Conservation (phyloP, 2,888 invertebrate species). For the Gonocerus acuteangulatus region DNA sequence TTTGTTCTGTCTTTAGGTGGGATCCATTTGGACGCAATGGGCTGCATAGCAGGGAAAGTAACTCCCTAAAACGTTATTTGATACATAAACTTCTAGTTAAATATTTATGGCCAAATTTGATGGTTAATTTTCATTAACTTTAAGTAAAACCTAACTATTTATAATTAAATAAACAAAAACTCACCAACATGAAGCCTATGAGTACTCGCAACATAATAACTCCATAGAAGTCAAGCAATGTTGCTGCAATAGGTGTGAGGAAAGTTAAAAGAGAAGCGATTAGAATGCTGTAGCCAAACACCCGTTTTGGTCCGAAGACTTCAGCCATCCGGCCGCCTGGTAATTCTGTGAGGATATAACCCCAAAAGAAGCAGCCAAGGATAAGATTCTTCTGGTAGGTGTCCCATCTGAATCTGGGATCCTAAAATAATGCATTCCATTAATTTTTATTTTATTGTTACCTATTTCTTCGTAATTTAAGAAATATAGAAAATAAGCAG, state of each 20-base stretch:
- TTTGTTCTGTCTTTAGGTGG: conserved; percentile 89
- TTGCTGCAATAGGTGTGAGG: conserved; percentile 68
- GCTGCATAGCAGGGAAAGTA: conserved; percentile 89
- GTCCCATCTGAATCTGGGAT: conserved; percentile 63
- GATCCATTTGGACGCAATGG: conserved; percentile 89
- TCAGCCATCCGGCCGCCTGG: conserved; percentile 83
- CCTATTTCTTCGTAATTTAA: too few species aligned
- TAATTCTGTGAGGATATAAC: conserved; percentile 80
- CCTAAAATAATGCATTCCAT: conserved; percentile 14
- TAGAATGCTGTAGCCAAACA: conserved; percentile 81
- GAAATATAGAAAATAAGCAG: too few species aligned
- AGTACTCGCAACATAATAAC: conserved; percentile 64
- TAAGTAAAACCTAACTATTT: neutral
- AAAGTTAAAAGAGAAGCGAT: conserved; percentile 72
- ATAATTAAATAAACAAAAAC: neutral
- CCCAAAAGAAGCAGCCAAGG: conserved; percentile 85
- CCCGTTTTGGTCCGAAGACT: conserved; percentile 69
- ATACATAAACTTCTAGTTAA: too few species aligned
- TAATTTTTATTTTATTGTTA: too few species aligned
- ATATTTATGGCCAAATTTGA: too few species aligned
- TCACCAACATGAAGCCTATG: conserved; percentile 64
- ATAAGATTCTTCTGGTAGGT: conserved; percentile 70
- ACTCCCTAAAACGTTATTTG: conserved; percentile 53
- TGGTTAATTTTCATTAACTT: too few species aligned
- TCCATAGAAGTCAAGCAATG: conserved; percentile 55